phyloP scores from a whole-genome alignment of 2,888 invertebrate genomes.

The Rotaria macrura region DNA sequence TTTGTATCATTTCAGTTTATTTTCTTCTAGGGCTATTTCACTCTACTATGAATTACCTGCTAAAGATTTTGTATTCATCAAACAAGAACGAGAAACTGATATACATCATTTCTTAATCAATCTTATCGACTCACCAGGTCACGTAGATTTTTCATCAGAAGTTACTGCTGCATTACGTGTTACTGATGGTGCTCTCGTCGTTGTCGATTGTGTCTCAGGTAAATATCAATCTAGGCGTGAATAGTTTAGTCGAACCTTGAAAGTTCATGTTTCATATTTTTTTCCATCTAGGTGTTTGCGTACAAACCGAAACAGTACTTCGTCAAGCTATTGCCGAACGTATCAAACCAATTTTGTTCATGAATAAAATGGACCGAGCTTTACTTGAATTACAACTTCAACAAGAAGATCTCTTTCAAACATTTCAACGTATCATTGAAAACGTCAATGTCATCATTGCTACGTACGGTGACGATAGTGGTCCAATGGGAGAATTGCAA shows the following conservation, averaged over 20 bases:
- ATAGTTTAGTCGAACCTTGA: too few relatives aligned
- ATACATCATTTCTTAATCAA: conserved; percentile 93
- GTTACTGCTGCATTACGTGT: conserved; percentile 99
- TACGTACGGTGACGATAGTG: conserved; percentile 79
- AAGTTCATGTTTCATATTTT: too few relatives aligned
- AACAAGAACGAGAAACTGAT: conserved; percentile 52
- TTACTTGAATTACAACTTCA: conserved; percentile 89
- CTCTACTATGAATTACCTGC: conserved; percentile 94
- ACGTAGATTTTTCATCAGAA: conserved; percentile 99
- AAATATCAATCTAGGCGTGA: too few relatives aligned
- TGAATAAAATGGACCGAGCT: conserved; percentile 99
- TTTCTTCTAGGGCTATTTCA: conserved; percentile 67
- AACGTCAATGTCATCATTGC: conserved; percentile 99
- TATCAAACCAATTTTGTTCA: conserved; percentile 98
- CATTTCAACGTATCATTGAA: conserved; percentile 98
- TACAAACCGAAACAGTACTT: conserved; percentile 97
- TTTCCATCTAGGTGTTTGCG: conserved; percentile 96
- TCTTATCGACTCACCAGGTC: conserved; percentile 97
- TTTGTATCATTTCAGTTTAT: neutral
- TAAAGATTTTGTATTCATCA: conserved; percentile 86
- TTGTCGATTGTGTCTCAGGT: conserved; percentile 99
- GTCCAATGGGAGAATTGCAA: conserved; percentile 97
- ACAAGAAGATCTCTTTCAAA: conserved; percentile 91
- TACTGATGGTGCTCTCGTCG: conserved; percentile 97
- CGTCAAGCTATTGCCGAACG: conserved; percentile 99